These are phyloP conservation scores for Remorina albescens DNA, from an alignment of 2,797 vertebrate species.

Conservation along the genomic window DNA sequence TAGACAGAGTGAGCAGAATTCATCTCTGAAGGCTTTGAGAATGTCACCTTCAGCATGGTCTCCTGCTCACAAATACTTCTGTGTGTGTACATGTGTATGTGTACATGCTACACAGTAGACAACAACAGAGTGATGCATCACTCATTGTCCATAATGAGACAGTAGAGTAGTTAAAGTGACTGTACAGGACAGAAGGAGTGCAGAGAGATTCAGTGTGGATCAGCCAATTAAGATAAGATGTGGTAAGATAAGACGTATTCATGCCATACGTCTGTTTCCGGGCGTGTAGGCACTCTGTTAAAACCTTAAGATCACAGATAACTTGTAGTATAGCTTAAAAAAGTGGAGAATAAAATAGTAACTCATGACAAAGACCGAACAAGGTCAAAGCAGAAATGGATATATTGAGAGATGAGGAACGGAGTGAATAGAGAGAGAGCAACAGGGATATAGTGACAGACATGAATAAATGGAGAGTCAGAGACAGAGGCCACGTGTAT, in stretches of 20 bases:
- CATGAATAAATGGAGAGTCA: slow-evolving; percentile 52
- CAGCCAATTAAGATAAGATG: slow-evolving; percentile 66
- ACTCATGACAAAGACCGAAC: slow-evolving; percentile 14
- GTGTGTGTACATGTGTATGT: not conserved
- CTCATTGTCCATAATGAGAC: slow-evolving; percentile 34
- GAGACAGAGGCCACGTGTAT: slow-evolving; percentile 32
- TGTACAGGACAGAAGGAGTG: slow-evolving; percentile 39
- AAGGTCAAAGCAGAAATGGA: slow-evolving; percentile 36
- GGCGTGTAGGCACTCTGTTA: slow-evolving; percentile 27
- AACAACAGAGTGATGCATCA: slow-evolving; percentile 40
- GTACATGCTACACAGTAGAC: slow-evolving; percentile 24
- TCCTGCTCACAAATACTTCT: slow-evolving; percentile 61
- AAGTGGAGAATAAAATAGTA: slow-evolving; percentile 49
- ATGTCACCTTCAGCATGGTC: slow-evolving; percentile 59
- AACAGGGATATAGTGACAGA: slow-evolving; percentile 25
- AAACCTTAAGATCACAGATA: slow-evolving; percentile 29
- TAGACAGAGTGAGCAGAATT: slow-evolving; percentile 33
- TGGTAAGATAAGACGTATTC: slow-evolving; percentile 42
- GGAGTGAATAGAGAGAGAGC: slow-evolving; percentile 4
- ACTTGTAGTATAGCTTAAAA: slow-evolving; percentile 48
- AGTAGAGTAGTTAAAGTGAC: slow-evolving; percentile 43
- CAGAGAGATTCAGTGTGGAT: slow-evolving; percentile 48
- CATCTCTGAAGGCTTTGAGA: slow-evolving; percentile 52
- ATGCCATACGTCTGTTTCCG: slow-evolving; percentile 36
- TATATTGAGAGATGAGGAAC: slow-evolving; percentile 10